Evolutionary conservation across 2,888 invertebrate species (phyloP).

Genomic region (Dolichomitus sp.): DNA sequence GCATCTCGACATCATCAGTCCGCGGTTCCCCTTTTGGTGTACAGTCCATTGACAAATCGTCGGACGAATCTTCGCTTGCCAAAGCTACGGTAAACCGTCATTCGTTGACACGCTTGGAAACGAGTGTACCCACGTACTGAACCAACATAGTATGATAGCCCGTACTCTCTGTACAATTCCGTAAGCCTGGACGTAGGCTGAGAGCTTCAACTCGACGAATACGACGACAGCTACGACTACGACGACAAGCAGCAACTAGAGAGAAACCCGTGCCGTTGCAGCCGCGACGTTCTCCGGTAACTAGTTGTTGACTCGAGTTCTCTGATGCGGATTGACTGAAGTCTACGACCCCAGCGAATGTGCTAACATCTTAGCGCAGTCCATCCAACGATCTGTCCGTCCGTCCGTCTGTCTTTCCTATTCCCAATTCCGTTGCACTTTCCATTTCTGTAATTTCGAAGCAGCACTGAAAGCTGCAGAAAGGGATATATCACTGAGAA

Average conservation of each 20-base stretch:
- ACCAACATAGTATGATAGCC: constrained; percentile 31
- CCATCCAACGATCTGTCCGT: constrained; percentile 37
- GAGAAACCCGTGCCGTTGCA: constrained; percentile 34
- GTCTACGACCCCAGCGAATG: constrained; percentile 68
- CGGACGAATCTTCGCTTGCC: constrained; percentile 14
- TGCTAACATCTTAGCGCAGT: constrained; percentile 71
- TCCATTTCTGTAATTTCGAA: constrained; percentile 74
- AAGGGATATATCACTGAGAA: constrained; percentile 16
- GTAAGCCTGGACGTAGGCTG: constrained; percentile 58
- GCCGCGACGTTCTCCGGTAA: constrained; percentile 73
- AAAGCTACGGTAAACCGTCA: constrained; percentile 5
- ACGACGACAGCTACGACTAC: constrained; percentile 60
- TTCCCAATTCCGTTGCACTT: constrained; percentile 71
- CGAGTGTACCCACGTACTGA: constrained; percentile 25
- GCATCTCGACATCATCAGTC: constrained; percentile 35
- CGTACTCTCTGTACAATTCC: constrained; percentile 35
- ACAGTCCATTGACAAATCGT: constrained; percentile 55
- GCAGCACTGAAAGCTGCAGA: constrained; percentile 22
- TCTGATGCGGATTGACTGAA: constrained; percentile 74
- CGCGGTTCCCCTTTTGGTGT: constrained; percentile 25
- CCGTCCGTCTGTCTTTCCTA: constrained; percentile 9
- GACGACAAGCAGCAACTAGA: constrained; percentile 67
- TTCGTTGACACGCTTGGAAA: constrained; percentile 44
- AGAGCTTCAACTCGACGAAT: constrained; percentile 44
- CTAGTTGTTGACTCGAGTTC: constrained; percentile 77